Base-by-base conservation (phyloP, 2,113 vertebrate genomes). In the Cricetomys ansorgei region DNA sequence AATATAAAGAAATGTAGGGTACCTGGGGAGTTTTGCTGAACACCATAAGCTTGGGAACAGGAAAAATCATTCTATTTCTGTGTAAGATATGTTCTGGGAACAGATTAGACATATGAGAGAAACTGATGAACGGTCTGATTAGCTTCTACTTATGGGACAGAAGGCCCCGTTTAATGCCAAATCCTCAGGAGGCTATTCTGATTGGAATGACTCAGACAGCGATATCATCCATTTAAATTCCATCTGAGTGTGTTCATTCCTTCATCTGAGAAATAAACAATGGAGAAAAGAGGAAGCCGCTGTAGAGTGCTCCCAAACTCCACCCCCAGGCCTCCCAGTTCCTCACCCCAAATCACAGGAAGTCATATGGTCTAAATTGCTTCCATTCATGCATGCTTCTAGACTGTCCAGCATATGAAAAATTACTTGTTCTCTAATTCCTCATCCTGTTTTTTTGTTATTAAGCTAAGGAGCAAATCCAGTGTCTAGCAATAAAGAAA, bases 261-360 rank as follows among this genome's bases (percentile, higher is more conserved):
- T 94, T 94, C 94, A 80, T 94, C 45, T 88, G 65, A 67, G 92
- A 96, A 89, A 95, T 72, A 95, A 92, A 94, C 77, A 80, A 94
- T 84, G 86, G 57, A 86, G 88, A 85, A 75, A 89, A 40, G n/a
- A 92, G 45, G 70, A 94, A 79, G 53, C 70, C 57, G 45, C 31
- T 67, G 6, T 34, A 31, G 62, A 27, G 57, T 21, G 10, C 50
- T 50, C 50, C 50, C 50, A 31, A 3, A 57, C 23, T 3, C 50
- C 85, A 53, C 53, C 86, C n/a, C 70, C 23, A 1, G 8, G 40
- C 88, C 75, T 75, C 92, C 55, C 79, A 84, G 48, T 34, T 72
- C n/a, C 75, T 92, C 77, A 25, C 37, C 87, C 19, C 65, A 93
- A 97, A 94, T 80, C 45, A 34, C 50, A 70, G 94, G 75, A 87